phyloP scores from a whole-genome alignment of 2,113 vertebrate genomes.

The Galeopterus variegatus region DNA sequence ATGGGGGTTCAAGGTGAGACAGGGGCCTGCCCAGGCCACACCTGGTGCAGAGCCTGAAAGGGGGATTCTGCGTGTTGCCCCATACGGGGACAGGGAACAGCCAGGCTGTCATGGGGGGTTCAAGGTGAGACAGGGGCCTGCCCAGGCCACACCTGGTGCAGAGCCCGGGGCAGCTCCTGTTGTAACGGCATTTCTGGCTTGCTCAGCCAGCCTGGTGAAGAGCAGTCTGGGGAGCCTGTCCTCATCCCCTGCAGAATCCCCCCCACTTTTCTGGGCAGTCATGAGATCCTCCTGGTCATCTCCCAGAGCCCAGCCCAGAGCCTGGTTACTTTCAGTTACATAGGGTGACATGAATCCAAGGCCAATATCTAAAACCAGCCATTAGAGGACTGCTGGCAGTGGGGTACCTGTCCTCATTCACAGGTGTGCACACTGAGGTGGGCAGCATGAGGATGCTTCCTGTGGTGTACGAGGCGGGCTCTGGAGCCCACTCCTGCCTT shows the following conservation, averaged over 20 bases:
- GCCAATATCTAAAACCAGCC: background rate
- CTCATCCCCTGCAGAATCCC: too few species aligned
- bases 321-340: background rate
- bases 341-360: too few species aligned
- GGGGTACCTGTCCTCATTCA: background rate
- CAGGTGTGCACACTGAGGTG: background rate
- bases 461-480: background rate
- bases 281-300: background rate
- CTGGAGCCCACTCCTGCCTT: background rate
- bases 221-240: background rate
- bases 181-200: background rate
- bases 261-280: fast-evolving
- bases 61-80: background rate
- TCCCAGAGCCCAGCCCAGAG: background rate
- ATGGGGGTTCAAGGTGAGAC: too few species aligned
- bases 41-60: background rate
- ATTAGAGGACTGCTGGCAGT: too few species aligned
- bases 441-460: too few species aligned
- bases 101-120: background rate
- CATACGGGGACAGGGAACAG: too few species aligned
- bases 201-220: background rate
- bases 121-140: background rate
- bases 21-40: background rate
- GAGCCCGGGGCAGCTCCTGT: background rate
- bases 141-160: background rate